Evolutionary conservation across 2,113 vertebrate genomes (phyloP).

Genomic region (Poeciliopsis turrubarensis): DNA sequence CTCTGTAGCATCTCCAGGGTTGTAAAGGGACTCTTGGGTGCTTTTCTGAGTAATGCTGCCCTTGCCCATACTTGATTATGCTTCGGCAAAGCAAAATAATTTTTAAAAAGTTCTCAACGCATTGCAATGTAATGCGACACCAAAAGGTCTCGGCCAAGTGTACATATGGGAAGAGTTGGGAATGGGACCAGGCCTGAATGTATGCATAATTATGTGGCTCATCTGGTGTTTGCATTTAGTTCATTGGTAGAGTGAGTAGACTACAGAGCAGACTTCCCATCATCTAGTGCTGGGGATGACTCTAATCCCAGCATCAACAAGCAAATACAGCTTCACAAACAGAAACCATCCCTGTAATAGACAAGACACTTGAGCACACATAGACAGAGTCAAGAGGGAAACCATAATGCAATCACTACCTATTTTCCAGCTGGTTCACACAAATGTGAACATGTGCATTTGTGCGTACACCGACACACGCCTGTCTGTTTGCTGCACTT

Average conservation of each 20-base stretch:
- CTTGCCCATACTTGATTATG: not conserved
- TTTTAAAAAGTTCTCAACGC: not conserved
- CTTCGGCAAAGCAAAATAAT: not conserved
- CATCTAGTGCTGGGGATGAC: conserved; percentile 31
- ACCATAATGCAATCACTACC: conserved; percentile 2
- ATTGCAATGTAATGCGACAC: not conserved
- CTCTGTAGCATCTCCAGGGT: not conserved
- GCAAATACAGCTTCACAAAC: conserved; percentile 48
- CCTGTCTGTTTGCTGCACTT: conserved; percentile 2
- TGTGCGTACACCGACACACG: not conserved
- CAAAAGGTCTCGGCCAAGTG: not conserved
- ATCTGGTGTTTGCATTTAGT: conserved; percentile 55
- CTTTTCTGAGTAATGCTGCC: not conserved
- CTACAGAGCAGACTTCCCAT: conserved; percentile 20
- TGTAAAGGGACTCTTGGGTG: not conserved
- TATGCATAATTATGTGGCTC: conserved; percentile 44
- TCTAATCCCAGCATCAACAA: conserved; percentile 42
- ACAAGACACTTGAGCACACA: conserved; percentile 21
- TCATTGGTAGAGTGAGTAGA: conserved; percentile 17
- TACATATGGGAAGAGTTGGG: conserved; percentile 9
- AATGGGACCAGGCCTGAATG: conserved; percentile 20
- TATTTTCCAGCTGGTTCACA: not conserved
- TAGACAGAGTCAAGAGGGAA: conserved; percentile 15
- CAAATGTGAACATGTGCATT: not conserved
- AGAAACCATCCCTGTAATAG: conserved; percentile 27